phyloP scores from a whole-genome alignment of 2,113 vertebrate species.

The Galbula dea region DNA sequence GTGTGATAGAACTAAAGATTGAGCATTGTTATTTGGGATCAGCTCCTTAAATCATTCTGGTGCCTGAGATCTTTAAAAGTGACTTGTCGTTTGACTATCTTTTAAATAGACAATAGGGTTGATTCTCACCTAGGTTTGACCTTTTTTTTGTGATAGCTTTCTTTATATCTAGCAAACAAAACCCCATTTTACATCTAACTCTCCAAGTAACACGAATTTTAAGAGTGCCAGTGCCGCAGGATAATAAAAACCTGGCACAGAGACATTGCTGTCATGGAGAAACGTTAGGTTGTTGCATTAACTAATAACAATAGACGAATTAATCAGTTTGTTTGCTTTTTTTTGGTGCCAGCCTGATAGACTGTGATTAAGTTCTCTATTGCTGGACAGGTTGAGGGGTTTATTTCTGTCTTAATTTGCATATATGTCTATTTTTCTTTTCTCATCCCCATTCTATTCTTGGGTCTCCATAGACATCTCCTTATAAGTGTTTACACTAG shows the following conservation, averaged over 20 bases:
- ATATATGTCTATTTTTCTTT: conserved; percentile 14
- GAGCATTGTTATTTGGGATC: background rate
- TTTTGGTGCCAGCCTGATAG: conserved; percentile 1
- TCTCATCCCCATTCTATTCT: background rate
- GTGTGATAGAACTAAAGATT: background rate
- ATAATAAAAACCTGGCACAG: conserved; percentile 56
- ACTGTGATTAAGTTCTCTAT: conserved; percentile 39
- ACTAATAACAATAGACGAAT: conserved; percentile 53
- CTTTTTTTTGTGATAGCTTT: background rate
- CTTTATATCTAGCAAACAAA: background rate
- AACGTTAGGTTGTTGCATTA: conserved; percentile 59
- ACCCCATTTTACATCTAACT: conserved; percentile 42
- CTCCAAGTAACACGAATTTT: conserved; percentile 1
- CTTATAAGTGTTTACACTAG: background rate
- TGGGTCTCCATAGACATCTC: background rate
- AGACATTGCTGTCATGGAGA: conserved; percentile 29
- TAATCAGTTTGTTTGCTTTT: conserved; percentile 19
- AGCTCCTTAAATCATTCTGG: background rate
- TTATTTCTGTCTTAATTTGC: conserved; percentile 29
- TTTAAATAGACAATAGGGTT: background rate
- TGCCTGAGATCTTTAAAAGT: background rate
- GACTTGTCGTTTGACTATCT: background rate
- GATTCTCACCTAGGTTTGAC: background rate
- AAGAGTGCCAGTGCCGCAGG: conserved; percentile 32
- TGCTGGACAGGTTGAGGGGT: background rate